Evolutionary conservation across 1,140 invertebrate genomes (phyloP).

Genomic region (Platorchestia sp.): DNA sequence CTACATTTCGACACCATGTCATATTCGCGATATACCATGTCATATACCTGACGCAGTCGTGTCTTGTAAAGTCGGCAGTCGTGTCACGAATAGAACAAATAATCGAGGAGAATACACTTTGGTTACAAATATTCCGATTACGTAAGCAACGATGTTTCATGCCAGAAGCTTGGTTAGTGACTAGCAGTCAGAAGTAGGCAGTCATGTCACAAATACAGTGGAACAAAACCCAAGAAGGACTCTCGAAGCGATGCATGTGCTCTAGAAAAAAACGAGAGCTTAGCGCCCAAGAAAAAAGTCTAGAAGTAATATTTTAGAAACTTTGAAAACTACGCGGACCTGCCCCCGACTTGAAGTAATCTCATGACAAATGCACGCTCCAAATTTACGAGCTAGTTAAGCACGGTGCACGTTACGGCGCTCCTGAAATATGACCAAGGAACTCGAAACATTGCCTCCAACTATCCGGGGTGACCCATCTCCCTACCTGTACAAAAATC

Average conservation of each 20-base stretch:
- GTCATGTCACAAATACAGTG: background rate
- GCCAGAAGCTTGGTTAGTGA: background rate
- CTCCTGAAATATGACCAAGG: background rate
- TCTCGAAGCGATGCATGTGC: background rate
- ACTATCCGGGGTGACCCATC: background rate
- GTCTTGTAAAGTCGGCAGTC: no score
- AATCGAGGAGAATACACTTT: no score
- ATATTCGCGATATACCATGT: no score
- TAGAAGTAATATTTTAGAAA: background rate
- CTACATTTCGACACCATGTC: no score
- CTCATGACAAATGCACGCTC: conserved; percentile 16
- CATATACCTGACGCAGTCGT: no score
- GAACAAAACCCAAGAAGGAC: background rate
- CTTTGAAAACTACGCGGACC: background rate
- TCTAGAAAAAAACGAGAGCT: background rate
- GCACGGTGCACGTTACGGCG: background rate
- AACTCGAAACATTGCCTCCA: conserved; percentile 5
- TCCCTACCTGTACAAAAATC: background rate
- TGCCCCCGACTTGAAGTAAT: conserved; percentile 18
- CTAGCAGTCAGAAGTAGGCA: background rate
- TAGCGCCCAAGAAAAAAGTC: background rate
- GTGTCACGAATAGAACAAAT: no score
- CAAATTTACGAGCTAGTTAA: conserved; percentile 41
- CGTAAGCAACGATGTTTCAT: no score
- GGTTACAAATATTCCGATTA: no score